Evolutionary conservation across 1,140 invertebrate genomes (phyloP), one percentile per base, ranked within the genome.

Genomic region (Eubasilissa regina): DNA sequence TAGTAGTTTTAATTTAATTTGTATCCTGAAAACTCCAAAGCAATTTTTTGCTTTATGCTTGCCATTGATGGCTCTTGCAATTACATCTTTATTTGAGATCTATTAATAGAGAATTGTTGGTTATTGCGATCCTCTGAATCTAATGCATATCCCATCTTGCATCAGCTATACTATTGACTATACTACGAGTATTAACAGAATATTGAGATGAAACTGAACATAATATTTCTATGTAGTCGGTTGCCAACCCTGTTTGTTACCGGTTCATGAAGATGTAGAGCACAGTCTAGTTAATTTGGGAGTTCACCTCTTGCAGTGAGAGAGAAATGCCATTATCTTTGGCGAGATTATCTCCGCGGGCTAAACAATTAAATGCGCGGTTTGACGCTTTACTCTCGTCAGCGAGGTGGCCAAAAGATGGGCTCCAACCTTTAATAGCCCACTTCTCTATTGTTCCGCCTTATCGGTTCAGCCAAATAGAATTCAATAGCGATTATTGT

Each of bases 291-390:
- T 82, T 82, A 79, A 82, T 82, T 82, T 77, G 66, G 78, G 75
- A 78, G 64, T 58, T 70, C 75, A 70, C 56, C 51, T 55, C 70
- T 74, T 70, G 66, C 66, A 62, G 74, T 62, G 74, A 62, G 48
- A 77, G 87, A 87, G 87, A 89, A 89, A 89, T 88, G 82, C 89
- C 89, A 89, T 89, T 89, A 89, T 89, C 87, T 86, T 86, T 84
- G 87, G 89, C 86, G 88, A 88, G 88, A 89, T 89, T 89, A 89
- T 89, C 88, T 87, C 89, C 89, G 87, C 87, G 87, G 88, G 88
- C 87, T 86, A 88, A 86, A 89, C 89, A 89, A 89, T 89, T 89
- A 89, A 89, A 89, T 87, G 88, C 88, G 88, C 88, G 89, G 87
- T 89, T 89, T 89, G 89, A 88, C 88, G 88, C 88, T 88, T 88